phyloP scores from a whole-genome alignment of 2,888 invertebrate genomes.

The Aphodius sticticus region DNA sequence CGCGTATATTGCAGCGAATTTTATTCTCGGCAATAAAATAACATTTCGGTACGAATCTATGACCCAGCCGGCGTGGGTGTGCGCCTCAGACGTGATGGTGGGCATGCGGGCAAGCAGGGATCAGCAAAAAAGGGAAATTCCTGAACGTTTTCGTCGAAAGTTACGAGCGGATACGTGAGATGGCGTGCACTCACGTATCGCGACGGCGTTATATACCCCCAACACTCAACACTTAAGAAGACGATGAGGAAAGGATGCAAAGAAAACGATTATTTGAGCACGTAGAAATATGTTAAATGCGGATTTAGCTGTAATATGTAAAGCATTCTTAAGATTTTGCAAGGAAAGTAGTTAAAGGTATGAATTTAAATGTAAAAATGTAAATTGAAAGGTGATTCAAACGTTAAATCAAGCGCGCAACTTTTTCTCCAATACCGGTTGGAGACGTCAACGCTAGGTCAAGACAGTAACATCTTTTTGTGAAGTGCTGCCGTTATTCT shows the following conservation, averaged over 20 bases:
- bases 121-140: neutral
- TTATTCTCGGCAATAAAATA: neutral
- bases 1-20: neutral
- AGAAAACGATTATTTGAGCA: too few species aligned
- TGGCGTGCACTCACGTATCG: slow-evolving; percentile 4
- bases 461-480: too few species aligned
- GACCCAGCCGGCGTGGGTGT: neutral
- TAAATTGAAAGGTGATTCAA: too few species aligned
- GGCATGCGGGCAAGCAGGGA: neutral
- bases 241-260: neutral
- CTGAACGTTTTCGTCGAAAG: slow-evolving; percentile 4
- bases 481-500: too few species aligned
- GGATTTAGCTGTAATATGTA: too few species aligned
- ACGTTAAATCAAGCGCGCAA: too few species aligned
- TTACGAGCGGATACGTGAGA: neutral
- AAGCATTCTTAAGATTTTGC: too few species aligned
- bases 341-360: too few species aligned
- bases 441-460: too few species aligned
- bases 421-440: too few species aligned
- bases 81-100: neutral
- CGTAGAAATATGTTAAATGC: too few species aligned
- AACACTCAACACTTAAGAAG: neutral
- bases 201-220: neutral
- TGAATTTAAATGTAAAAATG: too few species aligned
- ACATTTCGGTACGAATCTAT: neutral